phyloP scores from a whole-genome alignment of 2,113 vertebrate species.

The Perca schrenkii region DNA sequence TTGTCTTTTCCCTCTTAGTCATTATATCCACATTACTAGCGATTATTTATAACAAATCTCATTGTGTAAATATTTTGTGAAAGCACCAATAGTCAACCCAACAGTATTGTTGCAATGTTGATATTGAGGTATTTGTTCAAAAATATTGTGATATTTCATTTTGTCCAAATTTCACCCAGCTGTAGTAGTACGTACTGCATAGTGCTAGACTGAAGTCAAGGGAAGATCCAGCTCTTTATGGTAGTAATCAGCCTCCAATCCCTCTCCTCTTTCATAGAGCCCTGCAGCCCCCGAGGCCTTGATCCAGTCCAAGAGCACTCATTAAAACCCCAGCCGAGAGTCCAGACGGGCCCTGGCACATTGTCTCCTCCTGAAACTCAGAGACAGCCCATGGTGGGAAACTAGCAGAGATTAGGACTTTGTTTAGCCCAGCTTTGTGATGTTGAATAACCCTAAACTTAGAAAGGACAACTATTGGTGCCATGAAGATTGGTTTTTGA shows the following conservation, averaged over 20 bases:
- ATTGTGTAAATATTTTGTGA: no score
- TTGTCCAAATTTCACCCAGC: no score
- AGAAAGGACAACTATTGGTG: not conserved
- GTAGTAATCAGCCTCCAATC: slow-evolving; percentile 63
- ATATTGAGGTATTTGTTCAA: no score
- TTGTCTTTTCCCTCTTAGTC: no score
- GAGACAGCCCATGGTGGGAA: slow-evolving; percentile 26
- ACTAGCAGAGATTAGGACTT: slow-evolving; percentile 34
- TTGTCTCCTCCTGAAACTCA: slow-evolving; percentile 37
- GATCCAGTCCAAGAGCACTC: slow-evolving; percentile 69
- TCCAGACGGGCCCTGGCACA: slow-evolving; percentile 46
- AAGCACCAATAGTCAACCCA: no score
- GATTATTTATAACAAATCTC: no score
- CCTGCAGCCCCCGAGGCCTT: slow-evolving; percentile 56
- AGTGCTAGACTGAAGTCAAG: slow-evolving; percentile 26
- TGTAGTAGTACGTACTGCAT: not conserved
- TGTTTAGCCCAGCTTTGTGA: slow-evolving; percentile 6
- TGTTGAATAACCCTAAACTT: slow-evolving; percentile 23
- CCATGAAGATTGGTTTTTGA: slow-evolving; percentile 11
- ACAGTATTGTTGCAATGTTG: no score
- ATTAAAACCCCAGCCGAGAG: slow-evolving; percentile 70
- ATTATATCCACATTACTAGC: no score
- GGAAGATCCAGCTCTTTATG: slow-evolving; percentile 52
- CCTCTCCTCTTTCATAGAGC: slow-evolving; percentile 64
- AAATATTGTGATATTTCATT: no score